Conservation (phyloP, 2,888 invertebrate species). For the Syritta pipiens region DNA sequence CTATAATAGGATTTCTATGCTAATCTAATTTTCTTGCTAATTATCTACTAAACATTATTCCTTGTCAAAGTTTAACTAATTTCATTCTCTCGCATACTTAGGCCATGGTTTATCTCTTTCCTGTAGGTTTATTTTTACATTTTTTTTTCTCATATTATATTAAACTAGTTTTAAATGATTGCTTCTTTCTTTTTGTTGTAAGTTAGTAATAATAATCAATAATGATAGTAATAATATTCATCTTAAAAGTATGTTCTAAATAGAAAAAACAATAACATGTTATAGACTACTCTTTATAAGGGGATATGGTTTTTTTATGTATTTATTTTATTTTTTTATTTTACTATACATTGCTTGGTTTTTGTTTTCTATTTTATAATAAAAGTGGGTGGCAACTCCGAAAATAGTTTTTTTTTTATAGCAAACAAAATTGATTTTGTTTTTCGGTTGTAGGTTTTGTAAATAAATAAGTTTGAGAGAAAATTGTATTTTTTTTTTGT, state of each 20-base stretch:
- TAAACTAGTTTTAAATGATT: constrained; percentile 69
- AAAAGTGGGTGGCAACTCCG: constrained; percentile 38
- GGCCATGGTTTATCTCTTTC: constrained; percentile 17
- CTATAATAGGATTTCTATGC: constrained; percentile 38
- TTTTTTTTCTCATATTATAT: constrained; percentile 28
- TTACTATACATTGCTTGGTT: constrained; percentile 26
- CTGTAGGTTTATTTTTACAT: background rate
- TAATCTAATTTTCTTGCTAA: constrained; percentile 18
- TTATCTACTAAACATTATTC: constrained; percentile 43
- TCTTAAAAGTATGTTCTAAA: constrained; percentile 8
- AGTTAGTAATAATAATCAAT: constrained; percentile 46
- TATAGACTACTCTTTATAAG: constrained; percentile 32
- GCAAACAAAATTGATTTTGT: constrained; percentile 6
- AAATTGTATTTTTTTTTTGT: constrained; percentile 19
- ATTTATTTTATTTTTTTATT: background rate
- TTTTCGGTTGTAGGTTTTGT: background rate
- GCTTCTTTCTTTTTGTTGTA: constrained; percentile 66
- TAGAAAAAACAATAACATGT: constrained; percentile 39
- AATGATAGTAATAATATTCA: constrained; percentile 9
- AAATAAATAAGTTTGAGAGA: constrained; percentile 5
- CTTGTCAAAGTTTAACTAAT: constrained; percentile 53
- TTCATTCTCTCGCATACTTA: constrained; percentile 20
- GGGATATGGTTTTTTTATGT: constrained; percentile 54
- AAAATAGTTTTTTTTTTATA: constrained; percentile 19
- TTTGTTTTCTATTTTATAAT: constrained; percentile 13